These are phyloP conservation scores for Tribolium madens DNA, from an alignment of 1,140 invertebrate species.

Conservation along the genomic window DNA sequence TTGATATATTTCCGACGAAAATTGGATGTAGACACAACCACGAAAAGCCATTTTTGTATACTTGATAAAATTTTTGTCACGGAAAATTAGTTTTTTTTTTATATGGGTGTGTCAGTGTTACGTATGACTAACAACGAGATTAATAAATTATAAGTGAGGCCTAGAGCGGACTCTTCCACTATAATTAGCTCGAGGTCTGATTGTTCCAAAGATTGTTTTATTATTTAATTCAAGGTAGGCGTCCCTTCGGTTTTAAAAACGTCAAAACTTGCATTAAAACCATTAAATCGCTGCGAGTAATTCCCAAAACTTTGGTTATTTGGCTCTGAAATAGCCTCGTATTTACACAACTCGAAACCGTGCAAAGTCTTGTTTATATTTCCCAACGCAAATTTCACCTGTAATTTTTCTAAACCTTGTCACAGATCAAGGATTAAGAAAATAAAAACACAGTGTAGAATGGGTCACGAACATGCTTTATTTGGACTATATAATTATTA, in stretches of 20 bases:
- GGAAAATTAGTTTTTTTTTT: no score
- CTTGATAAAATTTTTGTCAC: background rate
- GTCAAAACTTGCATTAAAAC: background rate
- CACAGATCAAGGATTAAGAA: background rate
- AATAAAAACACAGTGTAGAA: slow-evolving; percentile 12
- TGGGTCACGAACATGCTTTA: slow-evolving; percentile 53
- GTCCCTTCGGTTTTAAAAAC: background rate
- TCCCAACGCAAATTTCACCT: background rate
- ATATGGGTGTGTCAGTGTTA: background rate
- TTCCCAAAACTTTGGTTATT: background rate
- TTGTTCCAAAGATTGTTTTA: background rate
- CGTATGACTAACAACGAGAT: background rate
- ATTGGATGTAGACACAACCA: slow-evolving; percentile 1
- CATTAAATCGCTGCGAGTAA: background rate
- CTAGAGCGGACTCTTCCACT: background rate
- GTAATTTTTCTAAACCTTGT: background rate
- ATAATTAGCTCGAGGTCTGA: background rate
- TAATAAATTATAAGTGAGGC: background rate
- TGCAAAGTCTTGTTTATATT: background rate
- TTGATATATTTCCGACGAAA: slow-evolving; percentile 3
- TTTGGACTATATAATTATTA: slow-evolving; percentile 52
- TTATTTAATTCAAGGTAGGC: background rate
- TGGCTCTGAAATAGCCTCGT: background rate
- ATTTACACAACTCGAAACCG: background rate
- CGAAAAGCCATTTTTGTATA: slow-evolving; percentile 15